Conservation (phyloP, 2,888 invertebrate genomes). For the Athalia rosae region DNA sequence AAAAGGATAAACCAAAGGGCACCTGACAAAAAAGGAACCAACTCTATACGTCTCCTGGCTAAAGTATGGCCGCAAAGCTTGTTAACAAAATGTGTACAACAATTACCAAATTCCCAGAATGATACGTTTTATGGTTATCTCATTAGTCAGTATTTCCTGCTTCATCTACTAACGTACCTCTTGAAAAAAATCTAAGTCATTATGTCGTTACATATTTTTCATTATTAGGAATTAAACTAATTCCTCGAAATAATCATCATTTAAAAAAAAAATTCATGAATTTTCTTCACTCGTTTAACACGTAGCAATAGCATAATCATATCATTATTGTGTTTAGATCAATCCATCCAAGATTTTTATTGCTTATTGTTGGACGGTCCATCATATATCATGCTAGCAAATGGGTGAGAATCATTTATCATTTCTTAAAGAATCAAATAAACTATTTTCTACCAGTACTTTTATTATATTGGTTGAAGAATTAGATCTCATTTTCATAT, state of each 20-base stretch:
- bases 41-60: not conserved
- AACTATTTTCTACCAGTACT: not conserved
- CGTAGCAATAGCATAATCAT: slow-evolving; percentile 8
- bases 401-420: not conserved
- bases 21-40: slow-evolving; percentile 1
- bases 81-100: not conserved
- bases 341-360: not conserved
- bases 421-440: not conserved
- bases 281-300: slow-evolving; percentile 2
- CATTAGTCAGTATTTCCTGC: slow-evolving; percentile 26
- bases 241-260: not conserved
- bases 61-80: not conserved
- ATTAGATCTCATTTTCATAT: slow-evolving; percentile 15
- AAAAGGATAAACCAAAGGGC: slow-evolving; percentile 23
- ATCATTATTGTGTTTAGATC: not conserved
- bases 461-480: slow-evolving; percentile 25
- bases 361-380: not conserved
- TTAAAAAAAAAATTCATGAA: slow-evolving; percentile 5
- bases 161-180: slow-evolving; percentile 22
- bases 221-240: slow-evolving; percentile 10
- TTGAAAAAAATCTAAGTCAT: slow-evolving; percentile 42
- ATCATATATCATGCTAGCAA: not conserved
- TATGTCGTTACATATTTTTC: slow-evolving; percentile 27
- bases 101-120: slow-evolving; percentile 2
- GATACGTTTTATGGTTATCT: not conserved